These are phyloP conservation scores for Pteronura brasiliensis DNA, from an alignment of 2,113 vertebrate genomes.

Conservation along the genomic window DNA sequence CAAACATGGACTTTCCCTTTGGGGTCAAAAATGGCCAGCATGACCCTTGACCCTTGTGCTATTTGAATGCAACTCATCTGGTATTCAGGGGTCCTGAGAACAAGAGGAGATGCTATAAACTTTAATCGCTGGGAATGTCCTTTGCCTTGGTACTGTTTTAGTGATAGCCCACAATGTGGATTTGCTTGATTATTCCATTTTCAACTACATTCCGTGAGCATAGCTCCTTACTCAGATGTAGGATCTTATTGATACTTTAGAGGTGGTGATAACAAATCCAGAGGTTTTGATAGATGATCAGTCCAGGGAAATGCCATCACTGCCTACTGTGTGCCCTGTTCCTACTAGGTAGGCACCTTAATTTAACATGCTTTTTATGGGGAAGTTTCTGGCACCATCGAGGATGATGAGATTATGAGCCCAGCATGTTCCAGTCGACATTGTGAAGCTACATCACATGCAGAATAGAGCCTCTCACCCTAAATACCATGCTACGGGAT, in stretches of 20 bases:
- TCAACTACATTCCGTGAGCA: neutral
- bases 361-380: neutral
- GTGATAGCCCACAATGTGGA: neutral
- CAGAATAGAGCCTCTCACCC: neutral
- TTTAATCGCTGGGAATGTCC: neutral
- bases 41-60: neutral
- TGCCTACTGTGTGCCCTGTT: neutral
- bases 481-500: neutral
- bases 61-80: conserved; percentile 7
- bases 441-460: neutral
- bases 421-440: neutral
- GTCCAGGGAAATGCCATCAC: neutral
- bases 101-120: neutral
- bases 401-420: neutral
- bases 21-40: neutral
- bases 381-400: neutral
- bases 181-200: neutral
- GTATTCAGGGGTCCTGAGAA: conserved; percentile 25
- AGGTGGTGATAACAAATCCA: neutral
- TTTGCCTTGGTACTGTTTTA: neutral
- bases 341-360: neutral
- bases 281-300: neutral
- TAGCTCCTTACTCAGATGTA: neutral
- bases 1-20: neutral
- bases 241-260: neutral